Base-by-base conservation (phyloP, 2,888 invertebrate genomes). In the Escarpia spicata region DNA sequence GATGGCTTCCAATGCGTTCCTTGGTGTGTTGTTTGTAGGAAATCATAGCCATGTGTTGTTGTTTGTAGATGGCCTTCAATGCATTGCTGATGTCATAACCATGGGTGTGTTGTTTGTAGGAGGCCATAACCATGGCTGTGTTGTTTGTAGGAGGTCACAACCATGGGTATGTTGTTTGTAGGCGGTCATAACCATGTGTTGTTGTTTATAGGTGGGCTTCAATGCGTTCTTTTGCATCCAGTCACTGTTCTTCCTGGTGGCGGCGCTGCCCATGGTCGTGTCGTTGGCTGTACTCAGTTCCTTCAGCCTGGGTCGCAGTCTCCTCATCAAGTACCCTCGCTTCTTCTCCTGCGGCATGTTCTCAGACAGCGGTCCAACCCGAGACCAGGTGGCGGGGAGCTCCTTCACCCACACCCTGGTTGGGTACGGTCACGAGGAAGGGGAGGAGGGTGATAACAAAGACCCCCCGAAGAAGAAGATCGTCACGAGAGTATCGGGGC, bases 351-450 rank as follows among this genome's bases (percentile, higher is more conserved):
- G 90, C 43, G 99, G 99, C 0, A 95, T 97, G 19, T 97, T 98
- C 92, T 97, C 97, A 15, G 97, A 97, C 92, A 97, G 97, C 93
- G 98, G 97, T 93, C 97, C 97, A 43, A 95, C 96, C n/a, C 95
- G 96, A 92, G 95, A 96, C 94, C 97, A 97, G 95, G 96, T 97
- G 96, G 97, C 98, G 92, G 97, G 97, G 19, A 96, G 97, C 0
- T 96, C 96, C 43, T 98, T 98, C 94, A 94, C 94, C 92, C 97
- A 98, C 93, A 98, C 97, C 58, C 97, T 99, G 95, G 97, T 97
- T 94, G 98, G 98, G 0, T 96, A 97, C 94, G 99, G 99, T 0
- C 99, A 99, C 98, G 97, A 97, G 2, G 97, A 97, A 75, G 37
- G 97, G 60, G 97, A 97, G 44, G 97, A 97, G 93, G 96, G 97